Conservation (phyloP, 2,113 vertebrate species). For the Varanus salvator region DNA sequence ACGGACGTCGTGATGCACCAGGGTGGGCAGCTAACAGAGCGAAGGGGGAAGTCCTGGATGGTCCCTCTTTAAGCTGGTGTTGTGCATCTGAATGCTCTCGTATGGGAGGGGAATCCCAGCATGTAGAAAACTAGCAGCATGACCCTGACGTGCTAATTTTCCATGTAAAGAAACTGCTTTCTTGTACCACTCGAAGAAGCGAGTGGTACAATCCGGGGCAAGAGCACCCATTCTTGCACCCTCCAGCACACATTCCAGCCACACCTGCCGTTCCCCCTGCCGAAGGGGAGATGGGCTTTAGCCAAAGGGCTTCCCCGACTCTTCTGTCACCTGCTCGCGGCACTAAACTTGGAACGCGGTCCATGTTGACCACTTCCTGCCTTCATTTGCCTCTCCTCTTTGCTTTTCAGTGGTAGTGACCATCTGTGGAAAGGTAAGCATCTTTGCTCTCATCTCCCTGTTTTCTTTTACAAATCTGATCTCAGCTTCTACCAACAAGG, state of each 20-base stretch:
- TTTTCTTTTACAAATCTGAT: background rate
- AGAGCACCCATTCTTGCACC: background rate
- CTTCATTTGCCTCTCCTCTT: fast-evolving
- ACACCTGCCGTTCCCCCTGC: background rate
- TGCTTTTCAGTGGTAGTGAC: constrained; percentile 10
- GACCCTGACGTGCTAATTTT: background rate
- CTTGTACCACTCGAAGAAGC: background rate
- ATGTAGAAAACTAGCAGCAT: background rate
- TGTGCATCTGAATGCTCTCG: background rate
- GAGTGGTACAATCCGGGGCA: background rate
- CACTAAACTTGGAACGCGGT: background rate
- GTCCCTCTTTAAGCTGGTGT: background rate
- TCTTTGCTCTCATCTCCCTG: background rate
- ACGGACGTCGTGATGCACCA: background rate
- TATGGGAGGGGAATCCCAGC: background rate
- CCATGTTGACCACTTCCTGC: too few species aligned
- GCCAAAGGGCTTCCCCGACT: background rate
- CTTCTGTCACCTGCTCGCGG: constrained; percentile 8
- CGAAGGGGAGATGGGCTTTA: background rate
- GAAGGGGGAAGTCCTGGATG: background rate
- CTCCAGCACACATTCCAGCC: too few species aligned
- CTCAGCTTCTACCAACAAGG: too few species aligned
- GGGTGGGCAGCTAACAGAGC: background rate
- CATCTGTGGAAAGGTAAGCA: constrained; percentile 13
- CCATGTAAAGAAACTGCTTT: background rate